Percentiles rank a stretch among this genome's conserved stretches.
These are phyloP conservation scores for Metacarcinus magister DNA, from an alignment of 2,888 invertebrate genomes.

Conservation along the genomic window DNA sequence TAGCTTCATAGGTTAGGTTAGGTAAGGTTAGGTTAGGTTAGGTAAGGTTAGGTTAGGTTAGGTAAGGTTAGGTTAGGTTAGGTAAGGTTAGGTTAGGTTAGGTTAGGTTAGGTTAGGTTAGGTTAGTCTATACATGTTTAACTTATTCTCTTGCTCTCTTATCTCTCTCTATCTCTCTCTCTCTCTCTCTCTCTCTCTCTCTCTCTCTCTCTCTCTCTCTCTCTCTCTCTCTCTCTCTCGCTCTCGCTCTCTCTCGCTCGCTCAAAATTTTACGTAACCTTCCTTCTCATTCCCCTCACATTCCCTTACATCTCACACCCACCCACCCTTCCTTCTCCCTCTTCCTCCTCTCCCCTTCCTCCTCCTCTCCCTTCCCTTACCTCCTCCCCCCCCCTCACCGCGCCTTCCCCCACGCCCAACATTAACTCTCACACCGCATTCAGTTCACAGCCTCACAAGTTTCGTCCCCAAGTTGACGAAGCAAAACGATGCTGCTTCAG, in stretches of 20 bases:
- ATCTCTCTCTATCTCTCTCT: neutral
- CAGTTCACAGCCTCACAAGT: neutral
- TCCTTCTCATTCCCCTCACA: neutral
- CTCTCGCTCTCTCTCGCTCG: neutral
- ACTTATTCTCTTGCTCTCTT: too few species aligned
- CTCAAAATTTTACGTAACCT: neutral
- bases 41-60: too few species aligned
- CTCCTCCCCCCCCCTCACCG: neutral
- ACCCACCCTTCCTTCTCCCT: neutral
- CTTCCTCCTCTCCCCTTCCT: neutral
- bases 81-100: too few species aligned
- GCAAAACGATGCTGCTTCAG: neutral
- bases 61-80: too few species aligned
- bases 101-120: too few species aligned
- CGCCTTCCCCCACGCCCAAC: neutral
- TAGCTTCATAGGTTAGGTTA: too few species aligned
- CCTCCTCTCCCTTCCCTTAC: neutral
- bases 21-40: too few species aligned
- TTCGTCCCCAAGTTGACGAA: neutral
- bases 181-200: constrained; percentile 1
- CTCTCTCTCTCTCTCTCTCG: neutral
- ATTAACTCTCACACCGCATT: constrained; percentile 30
- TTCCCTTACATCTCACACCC: neutral
- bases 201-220: constrained; percentile 29
- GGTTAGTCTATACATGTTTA: too few species aligned